These are phyloP conservation scores for Phyllotreta striolata DNA, from an alignment of 2,888 invertebrate species.

Conservation along the genomic window DNA sequence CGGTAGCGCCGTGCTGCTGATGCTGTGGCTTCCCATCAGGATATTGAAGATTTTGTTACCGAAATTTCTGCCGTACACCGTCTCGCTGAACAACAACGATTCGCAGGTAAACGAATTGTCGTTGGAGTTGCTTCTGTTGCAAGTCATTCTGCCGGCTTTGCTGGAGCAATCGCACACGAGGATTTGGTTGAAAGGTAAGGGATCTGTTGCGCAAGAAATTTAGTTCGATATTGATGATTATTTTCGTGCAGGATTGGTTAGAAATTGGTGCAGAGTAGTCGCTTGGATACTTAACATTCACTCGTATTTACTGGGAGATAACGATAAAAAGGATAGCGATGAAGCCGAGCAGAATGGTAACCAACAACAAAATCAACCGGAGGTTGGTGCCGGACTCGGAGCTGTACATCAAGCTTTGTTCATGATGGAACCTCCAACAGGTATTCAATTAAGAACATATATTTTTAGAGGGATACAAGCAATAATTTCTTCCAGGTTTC, in stretches of 20 bases:
- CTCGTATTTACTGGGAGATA: slow-evolving; percentile 87
- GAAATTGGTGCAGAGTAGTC: slow-evolving; percentile 85
- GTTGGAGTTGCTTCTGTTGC: slow-evolving; percentile 87
- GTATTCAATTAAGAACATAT: slow-evolving; percentile 40
- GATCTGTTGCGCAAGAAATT: neutral
- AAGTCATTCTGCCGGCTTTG: slow-evolving; percentile 94
- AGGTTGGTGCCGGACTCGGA: slow-evolving; percentile 66
- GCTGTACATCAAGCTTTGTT: slow-evolving; percentile 90
- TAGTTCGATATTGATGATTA: neutral
- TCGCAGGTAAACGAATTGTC: slow-evolving; percentile 94
- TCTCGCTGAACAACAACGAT: slow-evolving; percentile 81
- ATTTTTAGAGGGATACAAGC: slow-evolving; percentile 13
- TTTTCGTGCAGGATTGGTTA: slow-evolving; percentile 67
- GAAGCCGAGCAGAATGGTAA: slow-evolving; percentile 50
- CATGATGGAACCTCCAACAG: slow-evolving; percentile 74
- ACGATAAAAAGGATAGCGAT: slow-evolving; percentile 56
- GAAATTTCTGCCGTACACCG: slow-evolving; percentile 93
- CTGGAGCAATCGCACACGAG: slow-evolving; percentile 96
- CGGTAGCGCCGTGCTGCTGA: slow-evolving; percentile 93
- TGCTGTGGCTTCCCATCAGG: slow-evolving; percentile 94
- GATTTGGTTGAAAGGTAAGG: slow-evolving; percentile 82
- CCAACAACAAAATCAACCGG: slow-evolving; percentile 46
- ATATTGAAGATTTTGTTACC: slow-evolving; percentile 83
- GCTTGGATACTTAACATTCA: slow-evolving; percentile 87
- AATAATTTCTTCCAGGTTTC: slow-evolving; percentile 67